Base-by-base conservation (phyloP, 1,140 invertebrate species). In the Zaprionus ghesquierei region DNA sequence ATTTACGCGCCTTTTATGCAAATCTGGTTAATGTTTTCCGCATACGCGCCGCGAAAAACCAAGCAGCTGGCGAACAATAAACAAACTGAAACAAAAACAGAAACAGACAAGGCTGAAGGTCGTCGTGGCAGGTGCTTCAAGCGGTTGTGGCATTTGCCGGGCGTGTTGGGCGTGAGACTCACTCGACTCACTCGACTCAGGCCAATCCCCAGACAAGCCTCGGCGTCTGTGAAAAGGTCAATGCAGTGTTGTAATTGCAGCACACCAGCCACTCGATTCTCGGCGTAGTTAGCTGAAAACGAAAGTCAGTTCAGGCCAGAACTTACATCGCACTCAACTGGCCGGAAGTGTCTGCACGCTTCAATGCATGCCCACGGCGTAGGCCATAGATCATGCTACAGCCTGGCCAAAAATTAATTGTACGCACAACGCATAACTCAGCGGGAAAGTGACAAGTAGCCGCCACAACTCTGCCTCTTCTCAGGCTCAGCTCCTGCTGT, bases 1-100 rank as follows among this genome's bases (percentile, higher is more conserved):
- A 18, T 71, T 78, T 51, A 50, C 44, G 77, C 15, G 50, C 44
- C 79, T 74, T 79, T 77, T 89, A 87, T 87, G 84, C 79, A 82
- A 87, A 87, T 87, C 49, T 71, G 31, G 65, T 54, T 69, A 80
- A 69, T 79, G 84, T 87, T 82, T 87, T 87, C 84, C 84, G 84
- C 84, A 87, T 87, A 79, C 69, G 72, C 71, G 23, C 53, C 60
- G n/a, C n/a, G 82, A 76, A 79, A 87, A 87, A 72, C 56, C 20
- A 56, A 33, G 10, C 55, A 50, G 82, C 76, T 69, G 81, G 84
- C 66, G 79, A 87, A 87, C 33, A 41, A 60, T 41, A 46, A 56
- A 56, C n/a, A 54, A 27, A 29, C 5, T 5, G 25, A 29, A 29
- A 29, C 1, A 8, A 9, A 29, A 29, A 29, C 8, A 65, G 55